Evolutionary conservation across 2,113 vertebrate species (phyloP), one percentile per base, ranked within the genome.

Genomic region (Limnothrissa miodon): DNA sequence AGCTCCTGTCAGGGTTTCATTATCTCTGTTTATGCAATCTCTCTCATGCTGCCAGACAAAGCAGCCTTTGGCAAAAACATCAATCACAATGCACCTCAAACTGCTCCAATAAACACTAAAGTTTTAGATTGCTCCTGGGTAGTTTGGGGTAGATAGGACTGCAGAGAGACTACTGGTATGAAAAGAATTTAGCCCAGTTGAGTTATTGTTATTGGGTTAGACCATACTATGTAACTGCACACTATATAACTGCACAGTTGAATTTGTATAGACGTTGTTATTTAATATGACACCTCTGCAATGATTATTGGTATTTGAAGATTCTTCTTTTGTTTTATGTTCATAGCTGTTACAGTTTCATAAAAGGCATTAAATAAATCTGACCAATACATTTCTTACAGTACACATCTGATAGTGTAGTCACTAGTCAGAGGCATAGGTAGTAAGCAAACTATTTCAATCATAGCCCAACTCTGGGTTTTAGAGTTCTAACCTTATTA

Each of bases 1-100:
- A 45, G 66, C 5, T 62, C 51, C 83, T 84, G 48, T 84, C 62
- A 78, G 45, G 29, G 70, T 78, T 81, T 53, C 39, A 79, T 82
- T 78, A 82, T 79, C 59, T 82, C 11, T 82, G 33, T 82, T 78
- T 45, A 36, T 48, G 45, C 48, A 25, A 45, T 82, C 78, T 78
- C 79, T 11, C 62, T 39, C 36, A 66, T 81, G n/a, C 66, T n/a
- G 80, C 39, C n/a, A 44, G 23, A 39, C 39, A 23, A 4, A 59
- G 36, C 46, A 78, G 66, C 70, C 80, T 78, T 29, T 78, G 80
- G 84, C 80, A 45, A 79, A 59, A 53, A 46, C 53, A 78, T 42
- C 80, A 78, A 56, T 66, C 70, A 78, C 25, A 36, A 44, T 62
- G 39, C 79, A 45, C 6, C 23, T 23, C 78, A 53, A 45, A 25